Evolutionary conservation across 2,113 vertebrate genomes (phyloP).

Genomic region (Microcebus lehilahytsara): DNA sequence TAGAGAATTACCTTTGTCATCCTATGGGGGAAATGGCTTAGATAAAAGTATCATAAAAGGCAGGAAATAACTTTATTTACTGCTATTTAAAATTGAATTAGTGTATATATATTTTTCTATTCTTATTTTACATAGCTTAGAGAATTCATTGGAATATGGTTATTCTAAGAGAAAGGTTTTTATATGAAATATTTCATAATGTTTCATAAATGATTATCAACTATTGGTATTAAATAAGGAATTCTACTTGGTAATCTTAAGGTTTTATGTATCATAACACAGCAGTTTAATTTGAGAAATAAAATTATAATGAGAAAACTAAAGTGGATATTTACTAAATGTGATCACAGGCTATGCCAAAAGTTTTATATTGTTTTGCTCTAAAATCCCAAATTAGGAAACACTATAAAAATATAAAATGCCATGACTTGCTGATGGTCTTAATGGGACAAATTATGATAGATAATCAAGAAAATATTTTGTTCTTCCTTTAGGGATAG

Average conservation of each 20-base stretch:
- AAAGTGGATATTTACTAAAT: background rate
- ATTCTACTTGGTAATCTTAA: background rate
- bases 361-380: background rate
- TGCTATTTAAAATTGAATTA: background rate
- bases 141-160: background rate
- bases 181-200: background rate
- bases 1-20: background rate
- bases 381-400: conserved; percentile 12
- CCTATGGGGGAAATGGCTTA: background rate
- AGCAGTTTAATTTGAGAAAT: background rate
- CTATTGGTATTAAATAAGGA: background rate
- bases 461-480: conserved; percentile 44
- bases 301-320: background rate
- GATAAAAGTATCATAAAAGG: background rate
- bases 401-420: background rate
- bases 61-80: background rate
- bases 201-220: background rate
- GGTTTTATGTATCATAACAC: background rate
- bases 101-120: background rate
- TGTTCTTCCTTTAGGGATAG: conserved; percentile 55
- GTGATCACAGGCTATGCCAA: background rate
- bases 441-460: conserved; percentile 58
- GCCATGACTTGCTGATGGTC: background rate
- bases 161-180: background rate
- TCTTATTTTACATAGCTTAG: background rate